Conservation (phyloP, 2,888 invertebrate species). For the Eupithecia inturbata region DNA sequence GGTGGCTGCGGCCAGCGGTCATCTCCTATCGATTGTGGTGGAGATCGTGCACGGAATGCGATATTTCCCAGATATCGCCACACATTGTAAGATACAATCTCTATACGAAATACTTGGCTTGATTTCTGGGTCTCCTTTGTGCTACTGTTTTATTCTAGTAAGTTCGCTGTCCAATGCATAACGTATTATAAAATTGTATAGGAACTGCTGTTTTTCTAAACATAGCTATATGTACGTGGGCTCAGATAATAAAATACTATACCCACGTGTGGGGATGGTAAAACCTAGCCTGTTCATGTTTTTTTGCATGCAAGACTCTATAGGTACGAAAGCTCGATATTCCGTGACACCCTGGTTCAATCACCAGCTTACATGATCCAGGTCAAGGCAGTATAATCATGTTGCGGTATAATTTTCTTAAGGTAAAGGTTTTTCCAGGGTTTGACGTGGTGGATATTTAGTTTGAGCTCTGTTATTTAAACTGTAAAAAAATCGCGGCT, state of each 20-base stretch:
- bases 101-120: constrained; percentile 54
- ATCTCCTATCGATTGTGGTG: constrained; percentile 85
- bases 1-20: constrained; percentile 76
- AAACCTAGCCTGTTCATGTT: background rate
- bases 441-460: background rate
- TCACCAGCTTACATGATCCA: constrained; percentile 12
- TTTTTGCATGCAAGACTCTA: background rate
- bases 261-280: background rate
- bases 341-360: constrained; percentile 9
- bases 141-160: constrained; percentile 13
- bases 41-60: constrained; percentile 84
- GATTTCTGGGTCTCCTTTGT: constrained; percentile 45
- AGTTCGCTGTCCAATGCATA: background rate
- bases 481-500: background rate
- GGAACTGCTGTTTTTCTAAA: background rate
- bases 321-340: constrained; percentile 11
- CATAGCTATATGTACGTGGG: too few species aligned
- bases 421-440: background rate
- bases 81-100: constrained; percentile 66
- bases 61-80: constrained; percentile 79
- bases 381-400: constrained; percentile 20
- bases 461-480: background rate
- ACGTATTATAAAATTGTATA: background rate
- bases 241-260: too few species aligned
- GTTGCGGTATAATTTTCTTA: constrained; percentile 9